Conservation (phyloP, 2,888 invertebrate genomes). For the Horisme vitalbata region DNA sequence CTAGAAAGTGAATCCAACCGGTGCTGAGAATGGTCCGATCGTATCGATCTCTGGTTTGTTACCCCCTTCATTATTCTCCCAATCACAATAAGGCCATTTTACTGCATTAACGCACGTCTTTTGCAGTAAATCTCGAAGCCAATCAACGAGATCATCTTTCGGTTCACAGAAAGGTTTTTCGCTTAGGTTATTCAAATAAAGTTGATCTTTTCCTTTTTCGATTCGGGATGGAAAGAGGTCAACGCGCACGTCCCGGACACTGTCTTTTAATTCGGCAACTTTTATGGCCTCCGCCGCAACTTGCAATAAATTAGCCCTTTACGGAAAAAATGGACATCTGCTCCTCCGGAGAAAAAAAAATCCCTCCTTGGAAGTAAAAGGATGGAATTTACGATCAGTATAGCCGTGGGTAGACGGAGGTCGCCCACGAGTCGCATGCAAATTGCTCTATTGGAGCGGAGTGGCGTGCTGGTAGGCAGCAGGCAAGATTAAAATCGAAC, state of each 20-base stretch:
- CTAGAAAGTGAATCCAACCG: constrained; percentile 73
- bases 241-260: constrained; percentile 57
- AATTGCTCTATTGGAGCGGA: constrained; percentile 73
- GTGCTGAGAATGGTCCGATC: constrained; percentile 67
- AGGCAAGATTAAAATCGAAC: constrained; percentile 65
- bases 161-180: constrained; percentile 23
- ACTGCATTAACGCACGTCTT: constrained; percentile 37
- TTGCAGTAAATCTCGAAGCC: constrained; percentile 31
- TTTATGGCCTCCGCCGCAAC: constrained; percentile 68
- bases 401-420: constrained; percentile 75
- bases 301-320: constrained; percentile 77
- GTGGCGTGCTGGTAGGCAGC: constrained; percentile 54
- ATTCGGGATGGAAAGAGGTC: constrained; percentile 50
- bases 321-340: constrained; percentile 78
- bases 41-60: constrained; percentile 69
- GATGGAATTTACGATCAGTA: constrained; percentile 79
- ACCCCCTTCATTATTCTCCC: constrained; percentile 68
- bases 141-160: constrained; percentile 36
- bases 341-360: constrained; percentile 66
- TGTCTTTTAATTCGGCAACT: constrained; percentile 68
- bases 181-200: constrained; percentile 36
- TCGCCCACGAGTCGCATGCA: constrained; percentile 78
- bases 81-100: constrained; percentile 64
- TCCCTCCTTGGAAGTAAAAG: constrained; percentile 73
- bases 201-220: constrained; percentile 32